These are phyloP conservation scores for Ephialtes manifestator DNA, from an alignment of 2,888 invertebrate species.

Conservation along the genomic window DNA sequence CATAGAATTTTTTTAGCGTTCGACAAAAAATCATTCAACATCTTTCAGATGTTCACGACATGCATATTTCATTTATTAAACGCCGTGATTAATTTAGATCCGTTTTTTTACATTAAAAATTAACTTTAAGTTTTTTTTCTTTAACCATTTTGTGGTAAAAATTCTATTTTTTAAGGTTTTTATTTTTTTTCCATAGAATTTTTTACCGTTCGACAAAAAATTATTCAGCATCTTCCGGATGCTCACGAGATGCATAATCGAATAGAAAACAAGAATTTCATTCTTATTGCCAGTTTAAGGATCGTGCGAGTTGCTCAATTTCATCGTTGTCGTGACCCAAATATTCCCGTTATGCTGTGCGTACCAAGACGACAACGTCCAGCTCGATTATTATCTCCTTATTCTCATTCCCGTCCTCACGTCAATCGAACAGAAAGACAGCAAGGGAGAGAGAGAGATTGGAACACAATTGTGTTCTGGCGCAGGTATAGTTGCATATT, in stretches of 20 bases:
- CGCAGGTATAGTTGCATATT: slow-evolving; percentile 65
- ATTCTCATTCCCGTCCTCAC: slow-evolving; percentile 31
- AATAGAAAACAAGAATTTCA: slow-evolving; percentile 26
- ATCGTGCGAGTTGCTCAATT: slow-evolving; percentile 56
- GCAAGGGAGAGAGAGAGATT: slow-evolving; percentile 4
- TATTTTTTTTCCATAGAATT: too few relatives aligned
- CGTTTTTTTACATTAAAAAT: too few relatives aligned
- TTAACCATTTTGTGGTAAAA: too few relatives aligned
- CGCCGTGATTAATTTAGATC: too few relatives aligned
- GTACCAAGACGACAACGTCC: slow-evolving; percentile 12
- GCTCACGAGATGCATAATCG: slow-evolving; percentile 26
- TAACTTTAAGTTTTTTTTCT: too few relatives aligned
- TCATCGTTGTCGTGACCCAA: slow-evolving; percentile 61
- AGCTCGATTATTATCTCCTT: slow-evolving; percentile 58
- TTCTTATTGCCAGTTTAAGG: slow-evolving; percentile 47
- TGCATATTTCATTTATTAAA: too few relatives aligned
- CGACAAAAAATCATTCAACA: too few relatives aligned
- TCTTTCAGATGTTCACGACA: too few relatives aligned
- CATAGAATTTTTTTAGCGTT: too few relatives aligned
- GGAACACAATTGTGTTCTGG: neutral
- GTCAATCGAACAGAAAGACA: slow-evolving; percentile 52
- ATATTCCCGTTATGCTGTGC: slow-evolving; percentile 58
- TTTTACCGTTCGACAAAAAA: too few relatives aligned
- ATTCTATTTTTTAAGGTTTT: too few relatives aligned
- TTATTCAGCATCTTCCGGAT: neutral